These are phyloP conservation scores for Ennomos fuscantarius DNA, from an alignment of 2,888 invertebrate species.

Conservation along the genomic window DNA sequence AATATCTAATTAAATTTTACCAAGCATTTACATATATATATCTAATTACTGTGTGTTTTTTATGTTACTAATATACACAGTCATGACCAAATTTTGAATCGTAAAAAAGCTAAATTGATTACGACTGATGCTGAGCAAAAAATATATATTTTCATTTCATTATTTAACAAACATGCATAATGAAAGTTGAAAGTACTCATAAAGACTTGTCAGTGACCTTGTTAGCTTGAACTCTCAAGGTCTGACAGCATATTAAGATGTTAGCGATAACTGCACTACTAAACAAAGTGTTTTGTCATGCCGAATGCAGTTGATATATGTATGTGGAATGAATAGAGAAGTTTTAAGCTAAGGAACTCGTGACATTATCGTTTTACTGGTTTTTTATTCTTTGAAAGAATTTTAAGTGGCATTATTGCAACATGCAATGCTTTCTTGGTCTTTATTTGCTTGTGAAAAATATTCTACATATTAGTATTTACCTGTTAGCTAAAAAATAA, in stretches of 20 bases:
- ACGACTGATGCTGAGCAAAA: too few relatives aligned
- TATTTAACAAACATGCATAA: neutral
- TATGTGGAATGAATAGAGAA: constrained; percentile 8
- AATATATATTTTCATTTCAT: neutral
- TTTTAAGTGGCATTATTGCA: constrained; percentile 5
- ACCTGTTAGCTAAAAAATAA: too few relatives aligned
- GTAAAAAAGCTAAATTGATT: too few relatives aligned
- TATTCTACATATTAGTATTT: too few relatives aligned
- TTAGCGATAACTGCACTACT: constrained; percentile 30
- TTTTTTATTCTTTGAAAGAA: constrained; percentile 4
- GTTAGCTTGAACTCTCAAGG: constrained; percentile 45
- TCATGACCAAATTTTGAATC: too few relatives aligned
- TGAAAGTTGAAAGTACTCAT: constrained; percentile 41
- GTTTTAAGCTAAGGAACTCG: constrained; percentile 3
- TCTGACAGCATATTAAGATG: constrained; percentile 34
- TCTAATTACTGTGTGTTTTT: too few relatives aligned
- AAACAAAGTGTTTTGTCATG: constrained; percentile 25
- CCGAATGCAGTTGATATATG: constrained; percentile 24
- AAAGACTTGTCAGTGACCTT: constrained; percentile 47
- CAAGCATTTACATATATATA: too few relatives aligned
- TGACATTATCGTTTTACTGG: neutral
- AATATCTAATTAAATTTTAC: too few relatives aligned
- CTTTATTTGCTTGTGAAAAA: neutral
- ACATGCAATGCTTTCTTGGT: neutral
- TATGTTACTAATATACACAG: too few relatives aligned